Conservation (phyloP, 2,888 invertebrate genomes). For the Notodonta dromedarius region DNA sequence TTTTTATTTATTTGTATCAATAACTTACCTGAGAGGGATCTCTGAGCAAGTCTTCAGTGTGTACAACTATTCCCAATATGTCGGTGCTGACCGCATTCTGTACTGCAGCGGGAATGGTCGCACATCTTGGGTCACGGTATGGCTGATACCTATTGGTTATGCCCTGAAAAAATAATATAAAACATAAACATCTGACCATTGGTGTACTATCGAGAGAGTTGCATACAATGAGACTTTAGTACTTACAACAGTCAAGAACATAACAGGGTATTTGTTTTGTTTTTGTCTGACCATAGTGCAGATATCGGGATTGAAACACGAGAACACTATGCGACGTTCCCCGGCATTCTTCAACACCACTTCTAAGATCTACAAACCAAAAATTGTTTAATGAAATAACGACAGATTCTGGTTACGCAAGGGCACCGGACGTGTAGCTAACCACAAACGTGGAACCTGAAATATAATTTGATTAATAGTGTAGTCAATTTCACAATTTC, state of each 20-base stretch:
- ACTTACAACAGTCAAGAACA: constrained; percentile 93
- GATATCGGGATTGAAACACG: constrained; percentile 98
- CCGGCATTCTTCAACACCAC: constrained; percentile 92
- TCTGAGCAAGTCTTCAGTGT: constrained; percentile 95
- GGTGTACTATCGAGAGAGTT: too few relatives aligned
- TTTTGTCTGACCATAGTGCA: constrained; percentile 97
- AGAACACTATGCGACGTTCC: constrained; percentile 94
- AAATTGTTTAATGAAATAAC: constrained; percentile 7
- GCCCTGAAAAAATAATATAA: constrained; percentile 48
- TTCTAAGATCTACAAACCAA: constrained; percentile 86
- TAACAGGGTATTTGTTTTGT: constrained; percentile 98
- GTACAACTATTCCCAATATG: constrained; percentile 95
- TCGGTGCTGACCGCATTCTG: constrained; percentile 92
- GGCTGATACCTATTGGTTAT: constrained; percentile 86
- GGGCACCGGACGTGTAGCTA: too few relatives aligned
- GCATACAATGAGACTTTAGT: constrained; percentile 2
- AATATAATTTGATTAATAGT: too few relatives aligned
- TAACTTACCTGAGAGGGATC: constrained; percentile 90
- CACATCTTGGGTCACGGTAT: constrained; percentile 93
- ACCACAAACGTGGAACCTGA: too few relatives aligned
- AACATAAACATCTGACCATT: neutral
- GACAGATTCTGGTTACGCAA: neutral
- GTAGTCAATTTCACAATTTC: too few relatives aligned
- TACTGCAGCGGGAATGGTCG: constrained; percentile 91
- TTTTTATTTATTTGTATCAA: neutral